phyloP scores from a whole-genome alignment of 2,888 invertebrate species.

The Ligdia adustata region DNA sequence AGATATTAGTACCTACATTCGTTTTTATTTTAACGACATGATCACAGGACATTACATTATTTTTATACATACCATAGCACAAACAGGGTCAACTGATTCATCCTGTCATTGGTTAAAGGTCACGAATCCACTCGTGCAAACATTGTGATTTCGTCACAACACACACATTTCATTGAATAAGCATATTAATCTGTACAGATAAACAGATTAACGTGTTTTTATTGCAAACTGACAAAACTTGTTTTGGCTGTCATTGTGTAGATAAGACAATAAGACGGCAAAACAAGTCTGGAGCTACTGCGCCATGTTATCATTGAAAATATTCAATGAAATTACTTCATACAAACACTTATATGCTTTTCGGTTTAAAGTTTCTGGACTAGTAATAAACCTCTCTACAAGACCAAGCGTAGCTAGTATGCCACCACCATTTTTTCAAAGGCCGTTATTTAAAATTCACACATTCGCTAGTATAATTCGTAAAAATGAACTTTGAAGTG shows the following conservation, averaged over 20 bases:
- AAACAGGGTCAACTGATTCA: background rate
- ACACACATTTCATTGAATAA: slow-evolving; percentile 4
- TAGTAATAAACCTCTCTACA: too few species aligned
- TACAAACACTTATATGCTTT: too few species aligned
- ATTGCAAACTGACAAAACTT: background rate
- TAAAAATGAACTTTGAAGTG: too few species aligned
- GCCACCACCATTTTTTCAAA: too few species aligned
- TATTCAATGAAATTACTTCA: background rate
- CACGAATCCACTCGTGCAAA: background rate
- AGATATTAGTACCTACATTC: too few species aligned
- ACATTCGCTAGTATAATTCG: too few species aligned
- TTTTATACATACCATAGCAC: background rate
- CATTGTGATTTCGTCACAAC: background rate
- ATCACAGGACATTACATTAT: too few species aligned
- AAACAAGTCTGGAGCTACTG: background rate
- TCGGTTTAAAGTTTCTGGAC: too few species aligned
- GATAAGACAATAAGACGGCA: slow-evolving; percentile 4
- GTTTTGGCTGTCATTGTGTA: background rate
- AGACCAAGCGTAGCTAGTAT: too few species aligned
- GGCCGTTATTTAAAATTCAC: too few species aligned
- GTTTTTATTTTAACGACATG: too few species aligned
- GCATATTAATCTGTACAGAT: background rate
- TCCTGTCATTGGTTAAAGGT: slow-evolving; percentile 7
- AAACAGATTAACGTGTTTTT: slow-evolving; percentile 1
- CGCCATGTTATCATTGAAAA: background rate